These are phyloP conservation scores for Esperia sulphurella DNA, from an alignment of 2,888 invertebrate genomes.

Conservation along the genomic window DNA sequence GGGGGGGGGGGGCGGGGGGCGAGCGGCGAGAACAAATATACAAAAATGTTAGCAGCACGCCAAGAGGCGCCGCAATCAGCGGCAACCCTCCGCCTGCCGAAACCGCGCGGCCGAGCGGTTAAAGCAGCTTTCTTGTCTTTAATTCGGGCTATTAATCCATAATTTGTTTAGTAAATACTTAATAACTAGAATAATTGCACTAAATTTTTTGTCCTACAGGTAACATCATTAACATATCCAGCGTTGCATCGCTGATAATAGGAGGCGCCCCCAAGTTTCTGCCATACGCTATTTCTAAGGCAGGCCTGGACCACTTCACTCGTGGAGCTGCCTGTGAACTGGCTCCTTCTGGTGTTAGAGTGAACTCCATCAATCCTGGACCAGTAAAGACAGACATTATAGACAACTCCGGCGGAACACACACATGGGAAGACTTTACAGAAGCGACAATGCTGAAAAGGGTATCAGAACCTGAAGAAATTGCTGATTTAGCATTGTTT, in stretches of 20 bases:
- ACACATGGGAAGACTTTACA: conserved; percentile 7
- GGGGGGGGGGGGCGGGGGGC: too few species aligned
- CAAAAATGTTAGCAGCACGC: too few species aligned
- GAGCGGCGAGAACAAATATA: too few species aligned
- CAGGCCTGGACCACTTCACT: conserved; percentile 34
- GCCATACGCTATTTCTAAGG: conserved; percentile 30
- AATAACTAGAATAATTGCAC: too few species aligned
- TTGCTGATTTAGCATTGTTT: conserved; percentile 23
- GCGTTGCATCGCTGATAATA: conserved; percentile 14
- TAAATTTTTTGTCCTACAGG: neutral
- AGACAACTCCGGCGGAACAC: neutral
- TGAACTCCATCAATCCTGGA: conserved; percentile 51
- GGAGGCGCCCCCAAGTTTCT: conserved; percentile 71
- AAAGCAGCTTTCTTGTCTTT: too few species aligned
- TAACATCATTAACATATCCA: conserved; percentile 38
- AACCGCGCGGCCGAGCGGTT: too few species aligned
- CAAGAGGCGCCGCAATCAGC: too few species aligned
- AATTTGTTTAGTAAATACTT: too few species aligned
- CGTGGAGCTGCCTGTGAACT: conserved; percentile 78
- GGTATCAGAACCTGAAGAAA: conserved; percentile 27
- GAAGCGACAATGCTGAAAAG: conserved; percentile 23
- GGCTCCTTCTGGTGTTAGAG: conserved; percentile 85
- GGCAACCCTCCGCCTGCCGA: too few species aligned
- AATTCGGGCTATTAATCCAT: too few species aligned
- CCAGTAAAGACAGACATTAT: conserved; percentile 70